Percentiles rank a stretch among this genome's conserved stretches.
Conservation (phyloP, 2,797 vertebrate genomes). For the Anguilla pacifica region DNA sequence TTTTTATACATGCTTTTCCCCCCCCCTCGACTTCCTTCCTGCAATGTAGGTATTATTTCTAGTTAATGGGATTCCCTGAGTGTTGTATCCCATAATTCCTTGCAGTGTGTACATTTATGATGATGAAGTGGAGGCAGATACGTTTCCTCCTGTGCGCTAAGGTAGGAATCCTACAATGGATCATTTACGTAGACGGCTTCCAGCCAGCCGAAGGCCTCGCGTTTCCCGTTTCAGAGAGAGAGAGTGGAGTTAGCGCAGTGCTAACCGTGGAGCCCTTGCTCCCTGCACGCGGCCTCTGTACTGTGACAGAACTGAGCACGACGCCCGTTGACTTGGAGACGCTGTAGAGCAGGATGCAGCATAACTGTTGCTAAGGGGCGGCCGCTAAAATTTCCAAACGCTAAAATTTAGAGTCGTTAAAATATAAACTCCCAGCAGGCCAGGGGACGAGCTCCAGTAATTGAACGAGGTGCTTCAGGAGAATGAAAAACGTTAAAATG, state of each 20-base stretch:
- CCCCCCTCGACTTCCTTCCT: neutral
- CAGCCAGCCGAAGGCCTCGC: neutral
- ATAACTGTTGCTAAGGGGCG: neutral
- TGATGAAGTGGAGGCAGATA: neutral
- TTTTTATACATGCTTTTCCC: neutral
- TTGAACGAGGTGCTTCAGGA: neutral
- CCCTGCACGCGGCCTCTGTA: neutral
- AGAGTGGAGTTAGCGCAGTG: neutral
- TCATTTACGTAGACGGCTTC: neutral
- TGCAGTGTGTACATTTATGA: neutral
- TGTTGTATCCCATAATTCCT: neutral
- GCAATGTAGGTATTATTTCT: neutral
- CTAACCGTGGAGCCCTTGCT: neutral
- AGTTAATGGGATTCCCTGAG: neutral
- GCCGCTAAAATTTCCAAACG: neutral
- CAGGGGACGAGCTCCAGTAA: neutral
- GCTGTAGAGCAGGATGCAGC: too few species aligned
- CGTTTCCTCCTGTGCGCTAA: neutral
- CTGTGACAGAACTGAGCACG: neutral
- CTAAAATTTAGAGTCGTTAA: neutral
- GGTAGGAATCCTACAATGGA: neutral
- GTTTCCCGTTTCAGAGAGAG: neutral
- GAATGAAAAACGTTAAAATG: neutral
- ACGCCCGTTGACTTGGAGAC: too few species aligned
- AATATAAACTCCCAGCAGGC: neutral